Conservation (phyloP, 2,113 vertebrate genomes). For the Garra rufa region DNA sequence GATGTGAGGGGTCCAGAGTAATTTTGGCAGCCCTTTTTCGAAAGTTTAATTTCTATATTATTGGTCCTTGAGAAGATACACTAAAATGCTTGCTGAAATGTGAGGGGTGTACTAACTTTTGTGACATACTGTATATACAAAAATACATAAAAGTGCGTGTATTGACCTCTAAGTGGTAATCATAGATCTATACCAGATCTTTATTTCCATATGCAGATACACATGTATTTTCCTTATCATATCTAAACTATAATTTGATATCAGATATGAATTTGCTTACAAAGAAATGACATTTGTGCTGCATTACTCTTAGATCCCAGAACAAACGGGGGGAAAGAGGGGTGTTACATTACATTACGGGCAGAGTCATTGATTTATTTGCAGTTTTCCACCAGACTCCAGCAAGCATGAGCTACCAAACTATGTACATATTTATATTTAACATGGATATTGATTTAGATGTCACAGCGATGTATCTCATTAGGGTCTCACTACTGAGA, state of each 20-base stretch:
- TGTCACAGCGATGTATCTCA: slow-evolving; percentile 44
- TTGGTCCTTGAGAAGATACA: too few species aligned
- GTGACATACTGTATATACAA: too few species aligned
- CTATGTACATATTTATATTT: slow-evolving; percentile 56
- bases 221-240: slow-evolving; percentile 1
- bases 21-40: too few species aligned
- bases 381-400: slow-evolving; percentile 35
- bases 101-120: too few species aligned
- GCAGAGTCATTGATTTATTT: slow-evolving; percentile 51
- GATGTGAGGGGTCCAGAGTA: too few species aligned
- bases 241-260: slow-evolving; percentile 9
- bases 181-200: not conserved
- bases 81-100: too few species aligned
- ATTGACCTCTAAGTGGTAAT: not conserved
- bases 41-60: too few species aligned
- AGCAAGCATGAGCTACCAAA: slow-evolving; percentile 36
- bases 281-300: slow-evolving; percentile 39
- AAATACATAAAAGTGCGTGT: not conserved
- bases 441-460: slow-evolving; percentile 52
- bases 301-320: slow-evolving; percentile 33
- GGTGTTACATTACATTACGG: slow-evolving; percentile 42
- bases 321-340: slow-evolving; percentile 3
- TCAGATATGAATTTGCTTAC: slow-evolving; percentile 18
- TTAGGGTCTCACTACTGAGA: slow-evolving; percentile 21
- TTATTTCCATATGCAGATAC: not conserved